Evolutionary conservation across 2,888 invertebrate genomes (phyloP), one percentile per base, ranked within the genome.

Genomic region (Cabera pusaria): DNA sequence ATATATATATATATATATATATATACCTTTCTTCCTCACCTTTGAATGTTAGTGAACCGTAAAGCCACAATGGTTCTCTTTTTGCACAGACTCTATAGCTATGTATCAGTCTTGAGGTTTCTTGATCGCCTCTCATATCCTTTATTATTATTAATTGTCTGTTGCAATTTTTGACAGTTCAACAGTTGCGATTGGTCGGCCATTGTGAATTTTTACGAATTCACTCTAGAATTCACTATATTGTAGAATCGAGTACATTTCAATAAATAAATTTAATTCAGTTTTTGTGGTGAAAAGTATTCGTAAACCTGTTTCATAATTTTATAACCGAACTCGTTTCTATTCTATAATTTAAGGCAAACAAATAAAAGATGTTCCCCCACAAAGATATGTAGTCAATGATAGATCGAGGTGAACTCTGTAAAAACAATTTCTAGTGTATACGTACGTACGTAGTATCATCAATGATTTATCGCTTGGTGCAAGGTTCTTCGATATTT

Each of bases 391-490:
- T 10, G 11, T 32, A 37, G 28, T 21, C 16, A 33, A 35, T 23
- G 21, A 44, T 52, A 59, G 14, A 64, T 67, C n/a, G 60, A 74
- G 62, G 68, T 74, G 74, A 74, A 71, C 63, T 48, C 48, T 61
- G 60, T 72, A 64, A 78, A 76, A 79, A 79, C 71, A 73, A 67
- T 76, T 76, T 75, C 64, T 69, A 64, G 69, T 82, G 81, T 72
- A 72, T 82, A 80, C 81, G 83, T 87, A 79, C 75, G n/a, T 78
- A 82, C 79, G 70, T 79, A 72, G n/a, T n/a, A n/a, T n/a, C n/a
- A n/a, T n/a, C 59, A 70, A 73, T 80, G 76, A 82, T 81, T 74
- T 78, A 79, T 81, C 66, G 80, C 77, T 76, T 77, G 68, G 72
- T 71, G 73, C 82, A 85, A 86, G 82, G 84, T 76, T 81, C 75